A percentile compares a stretch with the other conserved stretches of the same genome.
Conservation (phyloP, 2,888 invertebrate species). For the Xanthostigma xanthostigma region DNA sequence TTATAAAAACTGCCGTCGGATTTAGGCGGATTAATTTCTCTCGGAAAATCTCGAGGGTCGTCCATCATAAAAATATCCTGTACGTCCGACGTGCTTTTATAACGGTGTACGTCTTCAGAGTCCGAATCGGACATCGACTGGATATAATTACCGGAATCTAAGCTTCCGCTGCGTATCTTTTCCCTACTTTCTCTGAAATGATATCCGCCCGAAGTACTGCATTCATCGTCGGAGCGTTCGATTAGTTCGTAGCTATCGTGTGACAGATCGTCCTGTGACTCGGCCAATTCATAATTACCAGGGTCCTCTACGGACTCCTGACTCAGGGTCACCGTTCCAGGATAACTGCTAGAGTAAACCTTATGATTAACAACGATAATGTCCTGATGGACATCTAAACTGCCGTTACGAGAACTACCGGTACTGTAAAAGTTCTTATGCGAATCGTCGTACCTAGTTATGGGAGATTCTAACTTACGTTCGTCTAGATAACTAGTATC, state of each 20-base stretch:
- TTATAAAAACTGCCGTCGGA: slow-evolving; percentile 61
- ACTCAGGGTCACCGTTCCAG: slow-evolving; percentile 55
- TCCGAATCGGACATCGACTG: slow-evolving; percentile 58
- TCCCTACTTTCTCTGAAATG: slow-evolving; percentile 22
- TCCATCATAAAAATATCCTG: slow-evolving; percentile 67
- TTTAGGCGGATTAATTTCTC: slow-evolving; percentile 54
- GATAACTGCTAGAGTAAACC: slow-evolving; percentile 75
- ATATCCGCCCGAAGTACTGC: slow-evolving; percentile 27
- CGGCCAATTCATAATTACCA: slow-evolving; percentile 45
- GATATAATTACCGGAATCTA: slow-evolving; percentile 62
- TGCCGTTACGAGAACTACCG: slow-evolving; percentile 42
- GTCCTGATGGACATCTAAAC: slow-evolving; percentile 52
- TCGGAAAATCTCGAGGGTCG: slow-evolving; percentile 56
- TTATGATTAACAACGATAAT: slow-evolving; percentile 48
- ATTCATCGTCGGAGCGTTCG: slow-evolving; percentile 57
- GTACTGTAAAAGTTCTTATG: slow-evolving; percentile 45
- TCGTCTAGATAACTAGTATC: slow-evolving; percentile 22
- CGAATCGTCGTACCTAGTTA: slow-evolving; percentile 57
- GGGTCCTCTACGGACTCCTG: slow-evolving; percentile 50
- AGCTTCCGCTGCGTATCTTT: slow-evolving; percentile 47
- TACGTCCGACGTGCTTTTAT: slow-evolving; percentile 50
- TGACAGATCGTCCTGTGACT: slow-evolving; percentile 73
- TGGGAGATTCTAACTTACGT: slow-evolving; percentile 47
- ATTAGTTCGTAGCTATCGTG: slow-evolving; percentile 79
- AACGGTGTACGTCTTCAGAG: slow-evolving; percentile 42